Conservation (phyloP, 2,113 vertebrate species). For the Pterocles gutturalis region DNA sequence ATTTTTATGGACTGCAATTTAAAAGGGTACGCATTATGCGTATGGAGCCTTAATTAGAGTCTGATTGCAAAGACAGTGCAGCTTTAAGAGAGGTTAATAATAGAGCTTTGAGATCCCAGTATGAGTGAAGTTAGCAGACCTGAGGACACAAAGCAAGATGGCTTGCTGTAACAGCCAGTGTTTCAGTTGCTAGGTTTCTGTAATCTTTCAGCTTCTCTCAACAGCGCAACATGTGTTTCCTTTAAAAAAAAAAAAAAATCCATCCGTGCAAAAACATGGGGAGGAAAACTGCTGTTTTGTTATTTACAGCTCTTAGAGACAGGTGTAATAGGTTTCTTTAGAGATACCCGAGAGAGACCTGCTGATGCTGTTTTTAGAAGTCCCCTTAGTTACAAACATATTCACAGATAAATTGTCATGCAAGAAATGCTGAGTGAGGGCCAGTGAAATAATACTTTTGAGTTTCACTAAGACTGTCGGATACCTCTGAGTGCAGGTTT, state of each 20-base stretch:
- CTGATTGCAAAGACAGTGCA: not conserved
- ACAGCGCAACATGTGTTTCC: not conserved
- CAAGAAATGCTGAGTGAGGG: conserved; percentile 10
- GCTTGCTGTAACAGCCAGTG: conserved; percentile 16
- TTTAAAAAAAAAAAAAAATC: not conserved
- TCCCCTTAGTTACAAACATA: not conserved
- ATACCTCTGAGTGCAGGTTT: conserved; percentile 33
- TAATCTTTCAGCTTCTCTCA: conserved; percentile 54
- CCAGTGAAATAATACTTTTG: conserved; percentile 24
- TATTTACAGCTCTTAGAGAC: not conserved
- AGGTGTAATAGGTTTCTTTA: not conserved
- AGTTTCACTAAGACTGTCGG: conserved; percentile 31
- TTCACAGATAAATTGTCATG: not conserved
- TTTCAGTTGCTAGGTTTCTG: conserved; percentile 58
- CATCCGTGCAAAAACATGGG: not conserved
- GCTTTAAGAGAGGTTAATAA: conserved; percentile 5
- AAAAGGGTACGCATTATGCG: not conserved
- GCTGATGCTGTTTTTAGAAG: conserved; percentile 1
- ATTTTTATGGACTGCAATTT: not conserved
- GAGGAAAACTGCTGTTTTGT: not conserved
- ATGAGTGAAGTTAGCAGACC: conserved; percentile 2
- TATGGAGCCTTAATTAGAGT: not conserved
- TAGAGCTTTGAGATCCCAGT: conserved; percentile 14
- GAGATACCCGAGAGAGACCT: not conserved
- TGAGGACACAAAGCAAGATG: conserved; percentile 29